These are phyloP conservation scores for Aproaerema taeniolella DNA, from an alignment of 2,888 invertebrate species.

Conservation along the genomic window DNA sequence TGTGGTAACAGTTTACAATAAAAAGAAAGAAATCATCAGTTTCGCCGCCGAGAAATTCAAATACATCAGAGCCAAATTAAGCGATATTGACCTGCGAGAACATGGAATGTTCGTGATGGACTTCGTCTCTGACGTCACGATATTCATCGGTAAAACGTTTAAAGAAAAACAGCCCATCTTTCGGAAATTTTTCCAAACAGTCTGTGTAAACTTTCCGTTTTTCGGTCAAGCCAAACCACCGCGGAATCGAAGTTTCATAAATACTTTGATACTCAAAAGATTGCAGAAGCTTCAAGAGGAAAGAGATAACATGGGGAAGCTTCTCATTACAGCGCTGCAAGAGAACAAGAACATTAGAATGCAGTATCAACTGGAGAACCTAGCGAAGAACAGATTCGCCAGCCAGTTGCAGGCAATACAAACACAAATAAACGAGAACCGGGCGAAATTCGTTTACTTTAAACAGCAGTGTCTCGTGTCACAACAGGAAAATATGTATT, in stretches of 20 bases:
- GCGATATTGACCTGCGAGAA: no score
- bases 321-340: constrained; percentile 45
- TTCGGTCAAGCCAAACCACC: no score
- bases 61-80: no score
- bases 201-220: no score
- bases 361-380: constrained; percentile 45
- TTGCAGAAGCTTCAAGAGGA: constrained; percentile 46
- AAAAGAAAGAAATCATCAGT: constrained; percentile 39
- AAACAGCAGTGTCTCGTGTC: constrained; percentile 55
- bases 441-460: constrained; percentile 45
- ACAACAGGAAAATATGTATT: constrained; percentile 54
- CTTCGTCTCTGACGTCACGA: no score
- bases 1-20: constrained; percentile 40
- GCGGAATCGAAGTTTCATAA: no score
- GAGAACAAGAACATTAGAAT: constrained; percentile 55
- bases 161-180: no score
- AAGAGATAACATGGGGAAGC: constrained; percentile 41
- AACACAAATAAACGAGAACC: constrained; percentile 47
- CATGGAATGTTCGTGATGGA: no score
- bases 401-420: constrained; percentile 45
- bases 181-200: no score
- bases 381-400: constrained; percentile 48
- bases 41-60: no score
- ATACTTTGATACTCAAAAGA: constrained; percentile 42
- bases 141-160: no score